These are phyloP conservation scores for Philaenus spumarius DNA, from an alignment of 1,140 invertebrate genomes.

Conservation along the genomic window DNA sequence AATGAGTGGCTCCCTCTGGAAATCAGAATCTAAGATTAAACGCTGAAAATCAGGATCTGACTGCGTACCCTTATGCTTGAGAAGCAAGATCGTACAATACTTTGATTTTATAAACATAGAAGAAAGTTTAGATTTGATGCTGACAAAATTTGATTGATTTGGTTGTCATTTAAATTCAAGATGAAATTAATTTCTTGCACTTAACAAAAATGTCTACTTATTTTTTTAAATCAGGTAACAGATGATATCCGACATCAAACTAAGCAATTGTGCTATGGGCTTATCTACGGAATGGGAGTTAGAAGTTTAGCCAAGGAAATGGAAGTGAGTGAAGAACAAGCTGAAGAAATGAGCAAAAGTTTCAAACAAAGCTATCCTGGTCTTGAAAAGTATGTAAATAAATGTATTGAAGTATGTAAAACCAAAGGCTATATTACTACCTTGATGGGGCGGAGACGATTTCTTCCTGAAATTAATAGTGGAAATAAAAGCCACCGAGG, in stretches of 20 bases:
- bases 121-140: too few relatives aligned
- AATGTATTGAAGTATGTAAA: constrained; percentile 60
- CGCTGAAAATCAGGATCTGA: too few relatives aligned
- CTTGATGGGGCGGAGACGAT: constrained; percentile 67
- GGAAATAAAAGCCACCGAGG: constrained; percentile 50
- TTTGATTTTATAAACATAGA: too few relatives aligned
- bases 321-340: constrained; percentile 72
- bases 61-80: too few relatives aligned
- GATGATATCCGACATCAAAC: constrained; percentile 72
- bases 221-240: constrained; percentile 54
- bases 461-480: constrained; percentile 70
- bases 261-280: constrained; percentile 94
- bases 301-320: constrained; percentile 77
- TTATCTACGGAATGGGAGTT: constrained; percentile 95
- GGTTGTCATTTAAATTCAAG: too few relatives aligned
- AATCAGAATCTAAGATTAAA: too few relatives aligned
- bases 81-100: too few relatives aligned
- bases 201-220: too few relatives aligned
- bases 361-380: constrained; percentile 81
- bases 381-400: constrained; percentile 53
- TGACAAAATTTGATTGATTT: too few relatives aligned
- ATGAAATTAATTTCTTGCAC: too few relatives aligned
- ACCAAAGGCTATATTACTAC: constrained; percentile 77
- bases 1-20: too few relatives aligned
- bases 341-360: constrained; percentile 65